Base-by-base conservation (phyloP, 2,888 invertebrate species). In the Agonopterix arenella region DNA sequence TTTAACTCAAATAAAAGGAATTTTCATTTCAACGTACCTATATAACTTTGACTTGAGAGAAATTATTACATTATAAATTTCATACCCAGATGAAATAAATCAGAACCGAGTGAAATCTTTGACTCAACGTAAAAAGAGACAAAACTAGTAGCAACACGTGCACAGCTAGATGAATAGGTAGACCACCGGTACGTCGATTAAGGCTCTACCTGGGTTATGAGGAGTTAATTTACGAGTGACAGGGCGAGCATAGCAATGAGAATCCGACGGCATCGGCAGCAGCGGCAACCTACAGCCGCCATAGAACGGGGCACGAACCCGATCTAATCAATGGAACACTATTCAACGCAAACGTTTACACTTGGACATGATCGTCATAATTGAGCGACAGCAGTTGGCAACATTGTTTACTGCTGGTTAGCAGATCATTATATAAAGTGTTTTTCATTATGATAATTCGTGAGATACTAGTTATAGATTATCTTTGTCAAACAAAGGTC, bases 171-270 rank as follows among this genome's bases (percentile, higher is more conserved):
- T 49, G 55, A 52, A 51, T 58, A 59, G 62, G 61, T 57, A 58
- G 66, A 68, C 73, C 70, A 66, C 70, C 71, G 51, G 60, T 59
- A 59, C 60, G 56, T 59, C 56, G 50, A 59, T 62, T 64, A 61
- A 60, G 64, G 55, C 61, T 46, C 56, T 57, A 51, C 53, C 62
- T 65, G 63, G 68, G 69, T 72, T 70, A 76, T 66, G 61, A 67
- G 53, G 64, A 66, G 66, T 69, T 73, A 78, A 82, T 83, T 81
- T 76, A 79, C 70, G 68, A 65, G 63, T 57, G 66, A 11, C 69
- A 57, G 61, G 57, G 57, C 59, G 56, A 49, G 80, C 76, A 80
- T 81, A 75, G 67, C 66, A 82, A 82, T 80, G 70, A 81, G 62
- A 52, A 1, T 28, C 28, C 7, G 28, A 28, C 28, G 28, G 28